Percentiles rank a stretch among this genome's conserved stretches.
Conservation (phyloP, 2,113 vertebrate species). For the Passer domesticus region DNA sequence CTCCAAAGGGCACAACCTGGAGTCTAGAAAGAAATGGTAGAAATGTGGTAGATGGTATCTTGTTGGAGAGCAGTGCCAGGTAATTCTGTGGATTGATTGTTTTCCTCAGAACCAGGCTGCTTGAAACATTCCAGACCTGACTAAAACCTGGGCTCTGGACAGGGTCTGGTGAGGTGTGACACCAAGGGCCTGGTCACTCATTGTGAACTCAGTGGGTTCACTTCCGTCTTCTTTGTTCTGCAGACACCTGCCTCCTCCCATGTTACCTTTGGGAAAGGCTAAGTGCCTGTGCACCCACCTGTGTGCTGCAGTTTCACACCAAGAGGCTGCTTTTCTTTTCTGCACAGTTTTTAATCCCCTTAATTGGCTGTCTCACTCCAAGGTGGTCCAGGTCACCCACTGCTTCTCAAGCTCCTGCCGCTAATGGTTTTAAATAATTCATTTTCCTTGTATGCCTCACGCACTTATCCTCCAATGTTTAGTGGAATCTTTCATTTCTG, state of each 20-base stretch:
- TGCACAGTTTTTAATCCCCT: constrained; percentile 4
- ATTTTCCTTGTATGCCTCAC: background rate
- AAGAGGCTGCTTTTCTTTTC: background rate
- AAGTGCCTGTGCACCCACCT: background rate
- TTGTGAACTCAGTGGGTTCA: background rate
- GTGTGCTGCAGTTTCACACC: background rate
- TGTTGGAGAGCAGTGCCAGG: background rate
- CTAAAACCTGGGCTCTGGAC: background rate
- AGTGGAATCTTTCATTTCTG: background rate
- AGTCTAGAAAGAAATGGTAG: background rate
- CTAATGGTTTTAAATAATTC: background rate
- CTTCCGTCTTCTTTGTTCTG: background rate
- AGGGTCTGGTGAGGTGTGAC: background rate
- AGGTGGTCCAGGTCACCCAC: background rate
- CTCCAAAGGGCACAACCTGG: background rate
- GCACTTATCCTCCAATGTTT: background rate
- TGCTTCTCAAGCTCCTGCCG: background rate
- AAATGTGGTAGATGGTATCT: background rate
- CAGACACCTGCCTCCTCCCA: background rate
- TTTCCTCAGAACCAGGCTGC: background rate
- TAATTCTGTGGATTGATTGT: background rate
- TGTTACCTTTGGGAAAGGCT: background rate
- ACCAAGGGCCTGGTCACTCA: background rate
- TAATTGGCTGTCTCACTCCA: background rate
- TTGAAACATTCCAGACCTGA: background rate